phyloP scores from a whole-genome alignment of 2,888 invertebrate genomes.

The Pammene aurita region DNA sequence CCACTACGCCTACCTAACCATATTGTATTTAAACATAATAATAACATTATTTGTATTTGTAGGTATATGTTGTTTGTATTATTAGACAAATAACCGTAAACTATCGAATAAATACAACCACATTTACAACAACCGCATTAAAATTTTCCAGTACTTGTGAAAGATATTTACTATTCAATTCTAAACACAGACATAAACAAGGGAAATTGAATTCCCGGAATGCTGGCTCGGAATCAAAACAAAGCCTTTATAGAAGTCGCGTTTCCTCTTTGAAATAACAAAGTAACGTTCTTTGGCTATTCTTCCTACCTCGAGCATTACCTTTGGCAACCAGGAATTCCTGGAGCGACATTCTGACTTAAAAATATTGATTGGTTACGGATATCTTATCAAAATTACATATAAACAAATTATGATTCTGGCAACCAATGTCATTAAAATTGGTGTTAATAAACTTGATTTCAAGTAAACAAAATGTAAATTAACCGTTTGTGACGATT shows the following conservation, averaged over 20 bases:
- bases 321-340: background rate
- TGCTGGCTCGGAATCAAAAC: slow-evolving; percentile 32
- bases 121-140: background rate
- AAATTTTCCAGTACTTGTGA: slow-evolving; percentile 9
- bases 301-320: background rate
- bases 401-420: too few relatives aligned
- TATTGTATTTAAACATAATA: too few relatives aligned
- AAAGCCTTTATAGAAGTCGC: slow-evolving; percentile 26
- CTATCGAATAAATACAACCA: background rate
- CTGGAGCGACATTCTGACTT: background rate
- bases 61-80: too few relatives aligned
- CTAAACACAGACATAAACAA: slow-evolving; percentile 18
- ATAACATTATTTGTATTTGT: too few relatives aligned
- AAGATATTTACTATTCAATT: slow-evolving; percentile 19
- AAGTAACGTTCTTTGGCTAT: slow-evolving; percentile 20
- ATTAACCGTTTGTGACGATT: too few relatives aligned
- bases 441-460: too few relatives aligned
- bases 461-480: too few relatives aligned
- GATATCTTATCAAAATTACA: too few relatives aligned
- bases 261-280: slow-evolving; percentile 31
- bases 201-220: slow-evolving; percentile 21
- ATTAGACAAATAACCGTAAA: background rate
- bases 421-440: too few relatives aligned
- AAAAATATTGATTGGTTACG: too few relatives aligned
- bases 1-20: too few relatives aligned